Evolutionary conservation across 2,797 vertebrate species (phyloP), one percentile per base, ranked within the genome.

Genomic region (Champsocephalus esox): DNA sequence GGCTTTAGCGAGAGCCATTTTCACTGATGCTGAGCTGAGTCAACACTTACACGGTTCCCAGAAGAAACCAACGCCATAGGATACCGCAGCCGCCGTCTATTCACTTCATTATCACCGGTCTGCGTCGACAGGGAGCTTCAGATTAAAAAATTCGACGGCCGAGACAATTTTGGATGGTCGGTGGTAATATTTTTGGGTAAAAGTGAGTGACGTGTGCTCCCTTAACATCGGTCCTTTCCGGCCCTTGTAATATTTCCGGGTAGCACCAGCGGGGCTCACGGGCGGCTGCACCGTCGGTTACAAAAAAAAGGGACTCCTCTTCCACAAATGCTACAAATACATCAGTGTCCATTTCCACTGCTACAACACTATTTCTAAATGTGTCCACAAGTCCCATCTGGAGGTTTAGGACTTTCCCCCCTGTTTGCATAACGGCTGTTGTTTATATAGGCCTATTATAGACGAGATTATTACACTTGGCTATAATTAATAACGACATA

Each of bases 181-280:
- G 87, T 90, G 83, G 77, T 87, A 85, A 90, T 91, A 91, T 92
- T 92, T 94, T 94, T 87, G 88, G 88, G 89, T 89, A 91, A 93
- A 91, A 94, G 88, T 90, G 89, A 93, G 92, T 96, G 95, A 96
- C 95, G 95, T 95, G 93, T 93, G 93, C 93, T 90, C 94, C 85
- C 92, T 92, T 85, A 93, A 94, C 93, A 90, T 92, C 81, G 91
- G 94, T 93, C 92, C 93, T 94, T 95, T 95, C 95, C 95, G 95
- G 94, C 88, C 93, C 86, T 81, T 73, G 88, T 87, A 92, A 93
- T 88, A 88, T 94, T 96, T 96, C 95, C 95, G 95, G 94, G 92
- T 94, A 89, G 88, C 85, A 61, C 66, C 59, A 87, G 87, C 82
- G 88, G 85, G 88, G 88, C 88, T 87, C 81, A 56, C 65, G 76